Evolutionary conservation across 2,113 vertebrate genomes (phyloP).

Genomic region (Clarias macrocephalus): DNA sequence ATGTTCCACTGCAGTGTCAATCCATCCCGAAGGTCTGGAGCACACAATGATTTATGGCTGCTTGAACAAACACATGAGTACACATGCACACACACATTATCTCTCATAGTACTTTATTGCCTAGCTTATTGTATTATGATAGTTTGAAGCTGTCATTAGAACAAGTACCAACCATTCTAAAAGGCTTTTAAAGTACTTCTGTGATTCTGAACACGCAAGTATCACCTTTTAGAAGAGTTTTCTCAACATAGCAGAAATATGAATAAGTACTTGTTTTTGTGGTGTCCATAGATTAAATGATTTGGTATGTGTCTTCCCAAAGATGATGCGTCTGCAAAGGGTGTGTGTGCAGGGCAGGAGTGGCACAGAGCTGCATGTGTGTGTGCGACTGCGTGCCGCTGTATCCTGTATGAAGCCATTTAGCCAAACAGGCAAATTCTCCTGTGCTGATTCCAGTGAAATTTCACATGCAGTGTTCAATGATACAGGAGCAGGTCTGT

Average conservation of each 20-base stretch:
- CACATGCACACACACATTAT: neutral
- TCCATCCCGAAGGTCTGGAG: slow-evolving; percentile 78
- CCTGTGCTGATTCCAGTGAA: slow-evolving; percentile 23
- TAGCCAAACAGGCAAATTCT: slow-evolving; percentile 27
- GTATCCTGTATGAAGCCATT: slow-evolving; percentile 62
- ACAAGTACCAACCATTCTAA: neutral
- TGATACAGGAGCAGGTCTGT: slow-evolving; percentile 10
- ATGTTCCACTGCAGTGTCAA: slow-evolving; percentile 76
- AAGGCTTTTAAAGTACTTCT: neutral
- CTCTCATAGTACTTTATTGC: neutral
- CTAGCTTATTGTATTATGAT: neutral
- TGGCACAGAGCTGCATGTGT: slow-evolving; percentile 79
- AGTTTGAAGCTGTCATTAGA: neutral
- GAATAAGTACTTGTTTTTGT: slow-evolving; percentile 15
- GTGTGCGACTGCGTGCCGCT: slow-evolving; percentile 78
- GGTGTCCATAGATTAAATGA: neutral
- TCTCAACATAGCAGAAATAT: neutral
- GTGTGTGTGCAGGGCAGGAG: slow-evolving; percentile 73
- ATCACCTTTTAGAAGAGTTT: neutral
- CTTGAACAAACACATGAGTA: neutral
- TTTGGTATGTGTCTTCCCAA: slow-evolving; percentile 11
- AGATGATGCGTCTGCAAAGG: slow-evolving; percentile 82
- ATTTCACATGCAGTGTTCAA: neutral
- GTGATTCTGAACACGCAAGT: neutral
- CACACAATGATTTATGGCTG: neutral